Percentiles rank a stretch among this genome's conserved stretches.
phyloP scores from a whole-genome alignment of 2,113 vertebrate genomes.

The Lynx canadensis region DNA sequence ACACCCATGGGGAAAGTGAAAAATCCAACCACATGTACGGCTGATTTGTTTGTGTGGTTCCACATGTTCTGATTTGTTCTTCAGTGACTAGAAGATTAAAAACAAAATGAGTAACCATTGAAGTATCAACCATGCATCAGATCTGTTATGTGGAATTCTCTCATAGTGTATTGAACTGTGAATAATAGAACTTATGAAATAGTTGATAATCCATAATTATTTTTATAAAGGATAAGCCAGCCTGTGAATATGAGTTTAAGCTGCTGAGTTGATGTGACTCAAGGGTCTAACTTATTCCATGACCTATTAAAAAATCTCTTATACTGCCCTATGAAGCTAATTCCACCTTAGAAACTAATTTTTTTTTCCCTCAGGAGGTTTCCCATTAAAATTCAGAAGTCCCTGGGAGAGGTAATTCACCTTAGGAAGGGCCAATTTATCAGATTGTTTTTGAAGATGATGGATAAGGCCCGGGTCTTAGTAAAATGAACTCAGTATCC shows the following conservation, averaged over 20 bases:
- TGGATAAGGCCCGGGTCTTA: not conserved
- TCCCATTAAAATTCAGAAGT: not conserved
- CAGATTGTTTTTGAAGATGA: not conserved
- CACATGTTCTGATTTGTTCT: not conserved
- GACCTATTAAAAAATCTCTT: not conserved
- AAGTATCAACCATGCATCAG: not conserved
- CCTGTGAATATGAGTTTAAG: not conserved
- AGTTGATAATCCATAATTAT: not conserved
- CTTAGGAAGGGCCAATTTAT: not conserved
- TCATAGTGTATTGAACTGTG: not conserved
- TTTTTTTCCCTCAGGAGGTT: not conserved
- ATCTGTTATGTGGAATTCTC: not conserved
- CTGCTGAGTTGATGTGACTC: not conserved
- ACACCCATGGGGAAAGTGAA: not conserved
- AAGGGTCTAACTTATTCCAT: not conserved
- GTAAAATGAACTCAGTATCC: not conserved
- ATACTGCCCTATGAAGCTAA: not conserved
- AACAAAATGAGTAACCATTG: not conserved
- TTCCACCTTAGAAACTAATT: not conserved
- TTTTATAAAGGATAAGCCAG: constrained; percentile 1
- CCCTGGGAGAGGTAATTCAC: not conserved
- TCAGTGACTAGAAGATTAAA: not conserved
- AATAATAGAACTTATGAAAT: not conserved
- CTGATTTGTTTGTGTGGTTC: not conserved
- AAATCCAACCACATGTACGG: not conserved